Evolutionary conservation across 2,797 vertebrate species (phyloP), one percentile per base, ranked within the genome.

Genomic region (Melanotaenia trifasciata): DNA sequence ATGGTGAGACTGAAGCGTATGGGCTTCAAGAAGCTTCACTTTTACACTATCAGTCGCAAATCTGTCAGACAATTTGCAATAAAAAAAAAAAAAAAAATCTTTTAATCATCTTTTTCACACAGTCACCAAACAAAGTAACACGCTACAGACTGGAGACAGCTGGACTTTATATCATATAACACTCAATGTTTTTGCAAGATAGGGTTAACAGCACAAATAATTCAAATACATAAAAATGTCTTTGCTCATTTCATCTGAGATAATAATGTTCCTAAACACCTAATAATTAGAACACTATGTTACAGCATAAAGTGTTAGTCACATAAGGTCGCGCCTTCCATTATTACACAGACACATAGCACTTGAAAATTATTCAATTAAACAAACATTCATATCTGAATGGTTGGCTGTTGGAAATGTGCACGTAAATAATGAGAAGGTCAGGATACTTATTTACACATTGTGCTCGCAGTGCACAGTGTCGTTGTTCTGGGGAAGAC

Each of bases 401-500:
- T 54, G 24, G 1, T 10, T 36, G 28, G 0, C 22, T 28, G 22
- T 54, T 66, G 33, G 18, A 20, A 18, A 56, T 28, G 4, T 40
- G 12, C 8, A n/a, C 8, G 30, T 4, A 14, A 43, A 28, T 59
- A 18, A 66, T 36, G 24, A 28, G n/a, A 35, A 50, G 33, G 35
- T 56, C 26, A 56, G 54, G 16, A 18, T n/a, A 3, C 16, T 57
- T 16, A 20, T 40, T 18, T 32, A 51, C 30, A 35, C 3, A 51
- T 36, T 64, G 50, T 8, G 50, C 24, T 56, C 0, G 10, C 32
- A 43, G 64, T 11, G 6, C 5, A 13, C 11, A 38, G 36, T 38
- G 0, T 1, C 1, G 3, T 26, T 38, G 9, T 9, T 18, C 4
- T 40, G 38, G 14, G 3, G 3, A 11, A 33, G 1, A 26, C 0